These are phyloP conservation scores for Brachionus rubens DNA, from an alignment of 1,140 invertebrate genomes.

Conservation along the genomic window DNA sequence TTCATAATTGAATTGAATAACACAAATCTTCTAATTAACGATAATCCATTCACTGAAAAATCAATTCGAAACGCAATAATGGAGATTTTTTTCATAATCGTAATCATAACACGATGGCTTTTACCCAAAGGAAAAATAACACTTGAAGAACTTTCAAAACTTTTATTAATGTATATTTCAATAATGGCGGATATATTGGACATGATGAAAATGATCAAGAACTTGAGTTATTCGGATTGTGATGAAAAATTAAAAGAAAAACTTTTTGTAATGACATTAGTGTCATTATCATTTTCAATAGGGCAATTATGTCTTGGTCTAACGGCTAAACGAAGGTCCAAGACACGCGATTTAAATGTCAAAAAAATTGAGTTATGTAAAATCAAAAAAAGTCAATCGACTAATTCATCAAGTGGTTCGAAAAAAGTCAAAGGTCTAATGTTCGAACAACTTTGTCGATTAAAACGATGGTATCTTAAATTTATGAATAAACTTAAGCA, in stretches of 20 bases:
- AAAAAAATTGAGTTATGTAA: not conserved
- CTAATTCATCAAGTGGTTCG: not conserved
- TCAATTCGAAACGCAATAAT: constrained; percentile 5
- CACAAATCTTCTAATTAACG: not conserved
- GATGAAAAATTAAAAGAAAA: not conserved
- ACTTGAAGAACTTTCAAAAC: not conserved
- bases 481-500: not conserved
- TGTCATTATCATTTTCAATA: not conserved
- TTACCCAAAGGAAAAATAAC: constrained; percentile 25
- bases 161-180: constrained; percentile 14
- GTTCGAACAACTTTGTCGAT: not conserved
- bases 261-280: not conserved
- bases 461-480: not conserved
- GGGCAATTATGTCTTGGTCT: not conserved
- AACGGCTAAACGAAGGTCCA: not conserved
- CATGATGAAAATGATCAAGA: constrained; percentile 21
- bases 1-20: not conserved
- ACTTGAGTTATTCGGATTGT: constrained; percentile 11
- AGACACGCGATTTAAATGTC: not conserved
- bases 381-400: not conserved
- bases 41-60: constrained; percentile 18
- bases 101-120: constrained; percentile 15
- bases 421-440: not conserved
- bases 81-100: constrained; percentile 12
- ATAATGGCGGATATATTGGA: constrained; percentile 13